phyloP scores from a whole-genome alignment of 2,888 invertebrate genomes.

The Eristalis pertinax region DNA sequence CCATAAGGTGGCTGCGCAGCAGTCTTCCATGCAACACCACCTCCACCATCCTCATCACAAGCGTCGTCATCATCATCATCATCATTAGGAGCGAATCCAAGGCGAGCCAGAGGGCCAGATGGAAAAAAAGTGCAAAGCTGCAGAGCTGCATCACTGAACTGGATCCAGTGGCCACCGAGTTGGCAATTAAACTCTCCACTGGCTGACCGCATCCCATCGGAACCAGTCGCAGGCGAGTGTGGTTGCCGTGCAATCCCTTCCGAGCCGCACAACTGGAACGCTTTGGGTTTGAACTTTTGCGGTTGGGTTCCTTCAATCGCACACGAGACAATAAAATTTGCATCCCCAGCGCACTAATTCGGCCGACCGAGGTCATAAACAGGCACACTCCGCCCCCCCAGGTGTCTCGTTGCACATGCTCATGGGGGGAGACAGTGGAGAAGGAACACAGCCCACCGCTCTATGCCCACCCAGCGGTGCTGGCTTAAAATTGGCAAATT shows the following conservation, averaged over 20 bases:
- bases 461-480: constrained; percentile 36
- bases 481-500: constrained; percentile 73
- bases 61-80: neutral
- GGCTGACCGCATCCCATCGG: constrained; percentile 24
- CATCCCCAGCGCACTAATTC: constrained; percentile 43
- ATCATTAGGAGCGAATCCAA: neutral
- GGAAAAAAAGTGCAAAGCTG: neutral
- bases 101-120: neutral
- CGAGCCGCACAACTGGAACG: constrained; percentile 22
- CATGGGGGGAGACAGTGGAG: neutral
- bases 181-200: constrained; percentile 64
- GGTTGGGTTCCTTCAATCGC: constrained; percentile 55
- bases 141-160: constrained; percentile 49
- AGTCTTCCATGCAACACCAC: neutral
- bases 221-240: constrained; percentile 13
- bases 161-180: constrained; percentile 38
- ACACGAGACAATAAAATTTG: constrained; percentile 60
- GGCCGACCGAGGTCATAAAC: neutral
- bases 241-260: constrained; percentile 25
- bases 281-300: constrained; percentile 56
- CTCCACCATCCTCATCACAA: neutral
- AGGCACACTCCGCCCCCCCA: neutral
- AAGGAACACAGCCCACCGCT: constrained; percentile 39
- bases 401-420: neutral
- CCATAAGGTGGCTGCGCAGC: neutral